Conservation (phyloP, 2,113 vertebrate genomes). For the Theristicus caerulescens region DNA sequence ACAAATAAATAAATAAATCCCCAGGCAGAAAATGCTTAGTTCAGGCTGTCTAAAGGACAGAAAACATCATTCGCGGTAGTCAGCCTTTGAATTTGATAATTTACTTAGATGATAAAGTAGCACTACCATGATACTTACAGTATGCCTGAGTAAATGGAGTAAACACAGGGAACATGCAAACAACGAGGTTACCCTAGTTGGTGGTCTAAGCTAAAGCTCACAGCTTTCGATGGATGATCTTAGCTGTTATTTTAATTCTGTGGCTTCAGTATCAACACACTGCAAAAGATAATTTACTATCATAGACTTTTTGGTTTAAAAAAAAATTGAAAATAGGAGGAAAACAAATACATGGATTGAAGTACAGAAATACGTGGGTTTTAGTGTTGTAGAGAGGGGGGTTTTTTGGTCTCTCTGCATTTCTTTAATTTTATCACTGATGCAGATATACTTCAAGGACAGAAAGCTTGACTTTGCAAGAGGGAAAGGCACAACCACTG, state of each 20-base stretch:
- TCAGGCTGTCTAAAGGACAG: background rate
- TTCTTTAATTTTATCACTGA: background rate
- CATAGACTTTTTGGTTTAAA: background rate
- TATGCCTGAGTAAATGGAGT: background rate
- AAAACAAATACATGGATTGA: background rate
- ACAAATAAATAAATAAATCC: background rate
- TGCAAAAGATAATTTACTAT: background rate
- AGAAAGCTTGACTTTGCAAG: background rate
- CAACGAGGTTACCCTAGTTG: background rate
- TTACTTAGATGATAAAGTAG: background rate
- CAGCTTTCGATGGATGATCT: background rate
- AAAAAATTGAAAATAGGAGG: background rate
- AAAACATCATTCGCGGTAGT: background rate
- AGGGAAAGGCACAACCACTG: background rate
- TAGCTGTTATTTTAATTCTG: background rate
- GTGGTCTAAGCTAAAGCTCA: background rate
- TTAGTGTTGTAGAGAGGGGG: too few relatives aligned
- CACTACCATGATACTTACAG: background rate
- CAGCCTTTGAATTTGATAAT: background rate
- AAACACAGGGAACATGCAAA: background rate
- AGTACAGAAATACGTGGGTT: background rate
- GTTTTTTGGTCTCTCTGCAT: background rate
- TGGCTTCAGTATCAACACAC: background rate
- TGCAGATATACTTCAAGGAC: background rate
- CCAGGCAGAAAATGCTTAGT: background rate